A percentile compares a stretch with the other conserved stretches of the same genome.
Evolutionary conservation across 2,888 invertebrate species (phyloP).

Genomic region (Stenodera caucasica): DNA sequence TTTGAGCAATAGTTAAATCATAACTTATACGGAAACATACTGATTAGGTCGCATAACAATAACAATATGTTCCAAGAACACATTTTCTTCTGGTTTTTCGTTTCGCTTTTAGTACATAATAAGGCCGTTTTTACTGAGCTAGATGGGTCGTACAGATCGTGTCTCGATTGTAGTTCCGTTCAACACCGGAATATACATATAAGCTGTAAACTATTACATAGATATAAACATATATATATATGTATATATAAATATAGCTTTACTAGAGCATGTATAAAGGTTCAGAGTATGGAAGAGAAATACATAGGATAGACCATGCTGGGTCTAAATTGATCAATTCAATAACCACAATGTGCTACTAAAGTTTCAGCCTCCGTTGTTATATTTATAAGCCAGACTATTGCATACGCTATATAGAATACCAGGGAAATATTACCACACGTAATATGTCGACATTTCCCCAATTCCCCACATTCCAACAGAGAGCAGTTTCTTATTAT

Average conservation of each 20-base stretch:
- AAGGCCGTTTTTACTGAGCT: constrained; percentile 52
- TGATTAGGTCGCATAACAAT: constrained; percentile 37
- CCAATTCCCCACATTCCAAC: constrained; percentile 12
- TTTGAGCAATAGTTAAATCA: background rate
- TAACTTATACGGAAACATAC: constrained; percentile 7
- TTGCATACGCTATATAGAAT: constrained; percentile 39
- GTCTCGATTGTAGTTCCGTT: constrained; percentile 49
- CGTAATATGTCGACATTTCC: constrained; percentile 27
- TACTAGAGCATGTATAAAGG: constrained; percentile 29
- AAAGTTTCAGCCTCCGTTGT: constrained; percentile 53
- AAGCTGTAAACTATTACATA: too few species aligned
- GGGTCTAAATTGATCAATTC: constrained; percentile 57
- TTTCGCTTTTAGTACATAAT: constrained; percentile 55
- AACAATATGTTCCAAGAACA: constrained; percentile 54
- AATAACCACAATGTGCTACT: constrained; percentile 56
- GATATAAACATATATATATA: background rate
- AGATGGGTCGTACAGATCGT: constrained; percentile 53
- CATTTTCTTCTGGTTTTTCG: constrained; percentile 53
- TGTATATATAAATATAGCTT: constrained; percentile 18
- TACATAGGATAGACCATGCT: constrained; percentile 53
- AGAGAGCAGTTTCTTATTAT: constrained; percentile 6
- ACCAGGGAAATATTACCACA: constrained; percentile 33
- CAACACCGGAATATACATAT: constrained; percentile 36
- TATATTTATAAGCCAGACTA: constrained; percentile 52
- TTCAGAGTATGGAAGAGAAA: constrained; percentile 30